Base-by-base conservation (phyloP, 1,140 invertebrate genomes). In the Ips typographus region DNA sequence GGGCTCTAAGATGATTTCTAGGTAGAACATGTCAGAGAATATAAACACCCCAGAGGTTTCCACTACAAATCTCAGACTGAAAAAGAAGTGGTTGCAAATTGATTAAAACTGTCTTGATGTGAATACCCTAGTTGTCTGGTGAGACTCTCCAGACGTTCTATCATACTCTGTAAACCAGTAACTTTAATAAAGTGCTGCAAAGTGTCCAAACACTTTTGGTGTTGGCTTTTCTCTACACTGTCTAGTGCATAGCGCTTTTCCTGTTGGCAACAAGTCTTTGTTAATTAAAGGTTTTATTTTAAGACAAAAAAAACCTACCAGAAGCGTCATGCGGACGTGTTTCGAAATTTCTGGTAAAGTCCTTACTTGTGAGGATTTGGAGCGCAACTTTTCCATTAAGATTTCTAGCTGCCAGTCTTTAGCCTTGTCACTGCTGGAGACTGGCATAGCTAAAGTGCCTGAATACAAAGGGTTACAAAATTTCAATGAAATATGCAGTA, bases 11-110 rank as follows among this genome's bases (percentile, higher is more conserved):
- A 93, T 78, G 70, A 98, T 91, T 84, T 98, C 94, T 71, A 98
- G 86, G 80, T 95, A 96, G 81, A 98, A 98, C 94, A 98, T 98
- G 79, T 97, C 95, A 0, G 94, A 96, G 39, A 92, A 95, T 80
- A 98, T 96, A 76, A 96, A 96, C 44, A 89, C 88, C 51, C 87
- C 90, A 72, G 86, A 85, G 76, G 84, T 85, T 63, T 89, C 88
- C 63, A 88, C 84, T 75, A 89, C 88, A 80, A 93, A 94, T 78
- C 91, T 91, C 73, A 94, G 85, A 6, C 91, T 93, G 78, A 73
- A 85, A 83, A 65, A 72, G 38, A 47, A 49, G 47, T n/a, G 1
- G 7, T 59, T 42, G 7, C 42, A n/a, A 2, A 3, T 59, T 59
- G 38, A 59, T 7, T 59, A 59, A 0, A 59, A 42, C 8, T n/a